Percentiles rank a stretch among this genome's conserved stretches.
Evolutionary conservation across 2,113 vertebrate species (phyloP).

Genomic region (Cairina moschata): DNA sequence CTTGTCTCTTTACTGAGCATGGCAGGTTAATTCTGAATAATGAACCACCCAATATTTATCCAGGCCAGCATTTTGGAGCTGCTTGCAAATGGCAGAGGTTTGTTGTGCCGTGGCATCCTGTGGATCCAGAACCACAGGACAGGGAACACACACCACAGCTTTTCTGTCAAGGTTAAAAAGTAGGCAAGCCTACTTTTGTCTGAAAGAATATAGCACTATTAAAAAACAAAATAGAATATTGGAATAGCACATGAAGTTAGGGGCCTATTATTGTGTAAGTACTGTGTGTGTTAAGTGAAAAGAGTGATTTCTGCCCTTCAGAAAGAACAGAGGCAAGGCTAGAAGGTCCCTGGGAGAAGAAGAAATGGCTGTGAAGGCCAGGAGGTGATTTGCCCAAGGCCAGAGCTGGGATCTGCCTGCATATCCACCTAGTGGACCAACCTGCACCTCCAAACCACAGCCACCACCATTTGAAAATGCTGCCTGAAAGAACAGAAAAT

Average conservation of each 20-base stretch:
- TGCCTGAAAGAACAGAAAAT: neutral
- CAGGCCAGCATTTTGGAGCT: neutral
- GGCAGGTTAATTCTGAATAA: neutral
- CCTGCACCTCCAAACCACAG: neutral
- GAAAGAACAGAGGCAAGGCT: neutral
- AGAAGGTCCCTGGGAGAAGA: neutral
- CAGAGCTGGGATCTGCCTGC: neutral
- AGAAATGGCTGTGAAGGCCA: neutral
- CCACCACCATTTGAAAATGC: neutral
- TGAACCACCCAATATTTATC: accelerated
- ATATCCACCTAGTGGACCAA: neutral
- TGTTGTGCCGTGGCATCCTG: neutral
- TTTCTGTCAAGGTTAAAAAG: neutral
- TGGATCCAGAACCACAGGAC: neutral
- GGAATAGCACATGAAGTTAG: neutral
- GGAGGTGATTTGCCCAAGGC: neutral
- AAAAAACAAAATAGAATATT: neutral
- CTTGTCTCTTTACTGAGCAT: neutral
- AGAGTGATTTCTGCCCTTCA: neutral
- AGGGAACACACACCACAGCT: neutral
- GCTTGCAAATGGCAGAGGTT: neutral
- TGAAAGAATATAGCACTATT: neutral
- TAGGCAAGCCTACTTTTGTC: neutral
- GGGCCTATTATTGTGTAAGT: neutral
- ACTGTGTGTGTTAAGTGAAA: neutral